These are phyloP conservation scores for Pollicipes pollicipes DNA, from an alignment of 1,140 invertebrate genomes.

Conservation along the genomic window DNA sequence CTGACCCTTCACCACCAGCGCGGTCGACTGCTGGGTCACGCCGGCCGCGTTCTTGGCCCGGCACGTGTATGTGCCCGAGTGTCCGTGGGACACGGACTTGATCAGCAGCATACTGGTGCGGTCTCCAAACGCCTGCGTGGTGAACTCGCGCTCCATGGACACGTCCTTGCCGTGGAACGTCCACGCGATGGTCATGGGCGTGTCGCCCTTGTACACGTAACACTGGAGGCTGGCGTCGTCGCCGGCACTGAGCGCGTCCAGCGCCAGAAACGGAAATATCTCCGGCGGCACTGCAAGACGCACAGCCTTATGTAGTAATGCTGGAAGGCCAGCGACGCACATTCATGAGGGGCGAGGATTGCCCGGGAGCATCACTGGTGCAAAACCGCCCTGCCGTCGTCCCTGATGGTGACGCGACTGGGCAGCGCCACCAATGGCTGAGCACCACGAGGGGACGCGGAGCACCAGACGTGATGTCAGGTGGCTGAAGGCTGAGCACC, in stretches of 20 bases:
- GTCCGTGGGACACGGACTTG: constrained; percentile 39
- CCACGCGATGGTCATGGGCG: no score
- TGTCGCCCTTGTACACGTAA: constrained; percentile 25
- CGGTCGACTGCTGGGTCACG: constrained; percentile 12
- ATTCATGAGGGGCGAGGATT: no score
- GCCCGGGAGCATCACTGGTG: no score
- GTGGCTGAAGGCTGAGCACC: no score
- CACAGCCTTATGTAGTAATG: no score
- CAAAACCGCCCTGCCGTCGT: no score
- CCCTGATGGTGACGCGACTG: no score
- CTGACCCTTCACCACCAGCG: constrained; percentile 11
- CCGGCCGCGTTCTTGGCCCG: constrained; percentile 29
- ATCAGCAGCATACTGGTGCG: constrained; percentile 56
- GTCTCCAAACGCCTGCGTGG: constrained; percentile 38
- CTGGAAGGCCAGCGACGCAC: no score
- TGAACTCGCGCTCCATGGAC: background rate
- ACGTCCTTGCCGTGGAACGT: no score
- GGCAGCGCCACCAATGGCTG: no score
- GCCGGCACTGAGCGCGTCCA: constrained; percentile 21
- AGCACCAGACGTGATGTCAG: no score
- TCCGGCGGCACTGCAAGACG: constrained; percentile 15
- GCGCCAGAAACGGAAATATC: constrained; percentile 23
- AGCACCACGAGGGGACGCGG: no score
- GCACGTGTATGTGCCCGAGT: constrained; percentile 42
- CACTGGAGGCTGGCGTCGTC: constrained; percentile 20